A percentile compares a stretch with the other conserved stretches of the same genome.
Evolutionary conservation across 2,888 invertebrate genomes (phyloP).

Genomic region (Caenorhabditis imperialis): DNA sequence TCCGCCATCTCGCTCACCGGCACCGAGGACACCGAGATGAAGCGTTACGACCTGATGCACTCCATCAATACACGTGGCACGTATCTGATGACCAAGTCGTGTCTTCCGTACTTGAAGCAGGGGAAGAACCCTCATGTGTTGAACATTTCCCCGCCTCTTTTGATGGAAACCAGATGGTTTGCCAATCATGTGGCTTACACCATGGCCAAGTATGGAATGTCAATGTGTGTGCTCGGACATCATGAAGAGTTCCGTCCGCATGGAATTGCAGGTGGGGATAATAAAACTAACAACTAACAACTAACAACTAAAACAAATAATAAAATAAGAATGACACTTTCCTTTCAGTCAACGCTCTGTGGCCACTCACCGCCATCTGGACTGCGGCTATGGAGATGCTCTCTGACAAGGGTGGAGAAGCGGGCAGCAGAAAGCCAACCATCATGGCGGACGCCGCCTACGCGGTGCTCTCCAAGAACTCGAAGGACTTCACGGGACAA

Average conservation of each 20-base stretch:
- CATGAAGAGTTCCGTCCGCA: slow-evolving; percentile 89
- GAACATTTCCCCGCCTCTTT: slow-evolving; percentile 94
- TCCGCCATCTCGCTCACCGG: slow-evolving; percentile 87
- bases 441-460: slow-evolving; percentile 86
- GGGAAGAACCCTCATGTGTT: slow-evolving; percentile 91
- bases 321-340: too few species aligned
- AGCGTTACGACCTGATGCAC: slow-evolving; percentile 96
- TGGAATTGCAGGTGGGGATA: slow-evolving; percentile 80
- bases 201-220: slow-evolving; percentile 93
- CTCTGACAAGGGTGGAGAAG: slow-evolving; percentile 80
- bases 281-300: not conserved
- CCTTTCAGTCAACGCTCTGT: slow-evolving; percentile 94
- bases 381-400: slow-evolving; percentile 87
- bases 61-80: slow-evolving; percentile 94
- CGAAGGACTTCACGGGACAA: slow-evolving; percentile 86
- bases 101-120: slow-evolving; percentile 89
- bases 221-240: slow-evolving; percentile 95
- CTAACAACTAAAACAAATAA: not conserved
- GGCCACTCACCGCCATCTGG: slow-evolving; percentile 84
- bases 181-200: slow-evolving; percentile 89
- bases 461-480: slow-evolving; percentile 86
- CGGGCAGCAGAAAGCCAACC: slow-evolving; percentile 73
- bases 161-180: slow-evolving; percentile 84
- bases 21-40: slow-evolving; percentile 86
- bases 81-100: slow-evolving; percentile 92